A percentile compares a stretch with the other conserved stretches of the same genome.
Evolutionary conservation across 2,797 vertebrate genomes (phyloP).

Genomic region (Adelosebastes latens): DNA sequence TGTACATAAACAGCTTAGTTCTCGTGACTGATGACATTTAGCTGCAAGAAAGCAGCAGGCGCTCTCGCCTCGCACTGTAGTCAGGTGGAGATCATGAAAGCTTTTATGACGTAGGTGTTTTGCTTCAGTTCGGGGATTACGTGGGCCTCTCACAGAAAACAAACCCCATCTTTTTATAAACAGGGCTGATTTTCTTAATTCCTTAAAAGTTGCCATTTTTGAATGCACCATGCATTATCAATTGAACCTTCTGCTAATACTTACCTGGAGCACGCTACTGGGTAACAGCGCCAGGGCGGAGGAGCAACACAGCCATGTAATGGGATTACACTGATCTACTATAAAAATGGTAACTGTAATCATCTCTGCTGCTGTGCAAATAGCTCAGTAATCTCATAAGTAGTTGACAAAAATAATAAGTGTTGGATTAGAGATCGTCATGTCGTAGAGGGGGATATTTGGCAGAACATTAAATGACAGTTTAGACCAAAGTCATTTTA

Average conservation of each 20-base stretch:
- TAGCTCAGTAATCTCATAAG: constrained; percentile 56
- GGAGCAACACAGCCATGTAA: constrained; percentile 51
- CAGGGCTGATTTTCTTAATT: constrained; percentile 37
- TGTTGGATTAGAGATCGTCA: constrained; percentile 23
- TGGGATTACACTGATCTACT: constrained; percentile 66
- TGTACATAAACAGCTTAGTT: neutral
- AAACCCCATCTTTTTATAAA: constrained; percentile 27
- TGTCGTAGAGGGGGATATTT: constrained; percentile 4
- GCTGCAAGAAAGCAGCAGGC: constrained; percentile 5
- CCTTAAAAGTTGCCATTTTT: constrained; percentile 61
- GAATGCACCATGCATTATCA: constrained; percentile 40
- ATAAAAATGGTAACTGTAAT: constrained; percentile 54
- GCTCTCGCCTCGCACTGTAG: neutral
- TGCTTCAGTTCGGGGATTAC: constrained; percentile 38
- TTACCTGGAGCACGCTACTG: constrained; percentile 45
- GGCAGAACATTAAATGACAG: constrained; percentile 13
- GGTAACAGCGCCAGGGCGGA: constrained; percentile 35
- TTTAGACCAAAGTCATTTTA: neutral
- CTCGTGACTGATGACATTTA: constrained; percentile 11
- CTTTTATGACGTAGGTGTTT: constrained; percentile 21
- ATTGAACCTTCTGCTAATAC: constrained; percentile 34
- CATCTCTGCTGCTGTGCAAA: constrained; percentile 42
- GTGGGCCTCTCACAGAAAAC: constrained; percentile 35
- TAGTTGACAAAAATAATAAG: constrained; percentile 51
- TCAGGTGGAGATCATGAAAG: constrained; percentile 10